Evolutionary conservation across 2,113 vertebrate species (phyloP), one percentile per base, ranked within the genome.

Genomic region (Mirounga angustirostris): DNA sequence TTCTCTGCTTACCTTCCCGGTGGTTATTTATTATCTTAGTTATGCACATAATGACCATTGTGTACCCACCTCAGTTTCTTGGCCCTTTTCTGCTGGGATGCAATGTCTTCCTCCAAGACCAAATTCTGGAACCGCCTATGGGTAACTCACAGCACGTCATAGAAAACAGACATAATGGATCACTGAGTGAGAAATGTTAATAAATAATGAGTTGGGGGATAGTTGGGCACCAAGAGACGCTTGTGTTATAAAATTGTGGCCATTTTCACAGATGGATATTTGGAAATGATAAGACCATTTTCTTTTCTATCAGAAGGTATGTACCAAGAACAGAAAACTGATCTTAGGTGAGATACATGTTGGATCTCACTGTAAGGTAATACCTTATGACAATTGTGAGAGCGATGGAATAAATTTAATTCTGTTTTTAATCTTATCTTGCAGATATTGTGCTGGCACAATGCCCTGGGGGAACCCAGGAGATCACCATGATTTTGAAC

Each of bases 391-490:
- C 83, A 30, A 40, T 63, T 24, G 15, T 1, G 9, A 94, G 83
- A 71, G 24, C 1, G 50, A 26, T 30, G 7, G 30, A 46, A 13
- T 26, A 0, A 7, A 5, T 67, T 71, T 59, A 12, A 24, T 30
- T 65, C 13, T 65, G 28, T 28, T 89, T 89, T 54, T 85, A 36
- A 91, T 96, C 19, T 98, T 30, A 59, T 74, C 46, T 74, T 98
- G 26, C 59, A 99, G 99, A 98, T 99, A 99, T 88, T 99, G 99
- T 98, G 99, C 99, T 84, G 99, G 99, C 98, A 99, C 99, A 82
- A 99, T 99, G 99, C 99, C 99, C 82, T 99, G 99, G 99, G 99
- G 99, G 33, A 99, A 99, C 94, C 99, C 99, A 16, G 98, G 99
- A 22, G 99, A 99, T 46, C 99, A 99, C 91, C 98, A 99, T 89